A percentile compares a stretch with the other conserved stretches of the same genome.
phyloP scores from a whole-genome alignment of 2,888 invertebrate species.

The Drosophila niveifrons region DNA sequence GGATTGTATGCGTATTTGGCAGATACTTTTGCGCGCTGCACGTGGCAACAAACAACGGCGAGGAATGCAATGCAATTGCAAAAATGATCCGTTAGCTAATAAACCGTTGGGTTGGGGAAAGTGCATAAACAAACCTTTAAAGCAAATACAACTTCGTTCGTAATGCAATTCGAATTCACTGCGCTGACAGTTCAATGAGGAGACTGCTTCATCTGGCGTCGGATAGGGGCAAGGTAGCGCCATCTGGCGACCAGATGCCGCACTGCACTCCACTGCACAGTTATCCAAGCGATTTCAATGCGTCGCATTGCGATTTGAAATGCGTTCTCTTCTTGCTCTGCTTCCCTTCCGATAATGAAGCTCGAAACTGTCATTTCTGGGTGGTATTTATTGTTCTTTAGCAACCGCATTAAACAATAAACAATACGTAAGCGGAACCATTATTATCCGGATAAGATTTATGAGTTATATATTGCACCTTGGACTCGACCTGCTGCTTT shows the following conservation, averaged over 20 bases:
- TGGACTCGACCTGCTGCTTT: constrained; percentile 26
- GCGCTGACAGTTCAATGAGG: constrained; percentile 53
- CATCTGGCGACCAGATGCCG: constrained; percentile 72
- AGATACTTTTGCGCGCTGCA: constrained; percentile 23
- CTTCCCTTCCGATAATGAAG: constrained; percentile 34
- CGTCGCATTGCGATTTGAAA: constrained; percentile 1
- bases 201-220: constrained; percentile 30
- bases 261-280: constrained; percentile 9
- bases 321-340: neutral
- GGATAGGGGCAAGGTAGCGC: constrained; percentile 52
- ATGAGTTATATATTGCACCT: constrained; percentile 33
- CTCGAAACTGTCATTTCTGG: constrained; percentile 37
- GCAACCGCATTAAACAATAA: constrained; percentile 53
- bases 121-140: constrained; percentile 43
- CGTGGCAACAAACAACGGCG: neutral
- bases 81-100: constrained; percentile 25
- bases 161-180: constrained; percentile 32
- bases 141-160: constrained; percentile 8
- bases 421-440: constrained; percentile 28
- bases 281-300: constrained; percentile 23
- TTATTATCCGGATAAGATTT: constrained; percentile 38
- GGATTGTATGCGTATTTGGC: too few relatives aligned
- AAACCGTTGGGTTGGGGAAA: constrained; percentile 29
- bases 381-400: constrained; percentile 59
- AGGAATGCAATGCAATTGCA: constrained; percentile 20